phyloP scores from a whole-genome alignment of 1,140 invertebrate genomes.

The Mycetomoellerius zeteki region DNA sequence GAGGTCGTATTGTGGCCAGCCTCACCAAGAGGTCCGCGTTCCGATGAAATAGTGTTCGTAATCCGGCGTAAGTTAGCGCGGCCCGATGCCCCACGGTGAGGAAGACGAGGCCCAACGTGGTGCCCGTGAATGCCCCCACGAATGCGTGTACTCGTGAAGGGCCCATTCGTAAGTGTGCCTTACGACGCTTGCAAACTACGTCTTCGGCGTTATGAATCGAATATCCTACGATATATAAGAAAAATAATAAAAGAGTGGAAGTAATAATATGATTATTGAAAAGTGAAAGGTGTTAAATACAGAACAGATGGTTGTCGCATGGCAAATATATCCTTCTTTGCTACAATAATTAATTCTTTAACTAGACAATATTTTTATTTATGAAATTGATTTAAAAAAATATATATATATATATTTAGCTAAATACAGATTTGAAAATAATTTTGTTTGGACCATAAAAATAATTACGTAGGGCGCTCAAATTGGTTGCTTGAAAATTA shows the following conservation, averaged over 20 bases:
- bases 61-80: conserved; percentile 78
- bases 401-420: no score
- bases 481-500: no score
- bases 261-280: conserved; percentile 6
- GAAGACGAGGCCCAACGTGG: conserved; percentile 60
- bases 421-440: no score
- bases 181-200: neutral
- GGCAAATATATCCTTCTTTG: neutral
- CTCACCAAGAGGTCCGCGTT: conserved; percentile 48
- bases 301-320: neutral
- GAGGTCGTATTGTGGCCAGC: conserved; percentile 38
- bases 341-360: neutral
- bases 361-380: neutral
- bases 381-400: neutral
- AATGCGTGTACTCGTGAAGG: conserved; percentile 31
- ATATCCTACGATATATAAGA: neutral
- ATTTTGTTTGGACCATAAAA: no score
- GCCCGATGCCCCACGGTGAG: conserved; percentile 77
- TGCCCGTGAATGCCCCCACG: conserved; percentile 39
- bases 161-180: conserved; percentile 42
- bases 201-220: neutral
- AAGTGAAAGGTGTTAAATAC: neutral
- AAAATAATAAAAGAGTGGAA: neutral
- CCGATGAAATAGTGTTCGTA: conserved; percentile 77
- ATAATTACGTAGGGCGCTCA: no score